Base-by-base conservation (phyloP, 2,888 invertebrate species). In the Drosophila demipolita region DNA sequence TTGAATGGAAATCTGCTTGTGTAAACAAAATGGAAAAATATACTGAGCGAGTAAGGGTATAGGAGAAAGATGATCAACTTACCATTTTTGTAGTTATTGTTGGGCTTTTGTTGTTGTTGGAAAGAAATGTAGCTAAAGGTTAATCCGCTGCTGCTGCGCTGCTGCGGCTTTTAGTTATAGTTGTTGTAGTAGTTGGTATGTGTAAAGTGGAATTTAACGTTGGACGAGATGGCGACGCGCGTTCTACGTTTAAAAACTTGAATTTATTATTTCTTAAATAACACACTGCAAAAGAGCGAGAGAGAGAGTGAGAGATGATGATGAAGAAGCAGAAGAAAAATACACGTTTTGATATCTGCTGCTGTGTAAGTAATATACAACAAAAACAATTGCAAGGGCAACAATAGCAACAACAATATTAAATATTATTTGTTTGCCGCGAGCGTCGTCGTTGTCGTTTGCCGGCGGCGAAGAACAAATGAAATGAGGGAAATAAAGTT, bases 271-370 rank as follows among this genome's bases (percentile, higher is more conserved):
- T 69, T 82, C 75, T 69, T 75, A 68, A 67, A 67, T 75, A 85
- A 87, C 82, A 87, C 85, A 89, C 85, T 85, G 85, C 58, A 85
- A 81, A 83, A 87, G 87, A 83, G 63, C 65, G 81, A 88, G 75
- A 89, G 45, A 40, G n/a, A 45, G 45, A 45, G 23, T 29, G 29
- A 23, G 7, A 45, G 45, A 23, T 45, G 45, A 45, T 45, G 23
- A 23, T 74, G 65, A 72, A 77, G 74, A 74, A 63, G 67, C 49
- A 50, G 66, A 66, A 45, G 54, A 78, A 42, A 45, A 63, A 70
- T 52, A 64, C 81, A 78, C 78, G 57, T 38, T 38, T 76, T 35
- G 20, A 29, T 57, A 38, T 40, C 57, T 66, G 17, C 48, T 52
- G 45, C 45, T 23, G n/a, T 9, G 53, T 40, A 50, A 62, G 50